phyloP scores from a whole-genome alignment of 2,797 vertebrate genomes.

The Sciurus carolinensis region DNA sequence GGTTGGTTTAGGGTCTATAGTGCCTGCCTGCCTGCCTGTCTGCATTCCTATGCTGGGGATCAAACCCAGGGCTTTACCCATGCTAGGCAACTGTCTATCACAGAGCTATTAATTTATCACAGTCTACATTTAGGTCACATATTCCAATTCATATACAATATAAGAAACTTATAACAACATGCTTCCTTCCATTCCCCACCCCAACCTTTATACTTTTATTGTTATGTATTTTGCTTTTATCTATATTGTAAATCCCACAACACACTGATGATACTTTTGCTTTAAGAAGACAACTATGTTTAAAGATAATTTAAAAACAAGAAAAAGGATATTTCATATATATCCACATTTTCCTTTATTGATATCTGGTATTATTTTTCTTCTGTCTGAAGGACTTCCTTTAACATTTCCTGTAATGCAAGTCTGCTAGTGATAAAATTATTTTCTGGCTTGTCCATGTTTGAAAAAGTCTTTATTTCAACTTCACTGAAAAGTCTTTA shows the following conservation, averaged over 20 bases:
- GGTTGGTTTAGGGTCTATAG: background rate
- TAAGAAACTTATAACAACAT: background rate
- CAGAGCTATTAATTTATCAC: background rate
- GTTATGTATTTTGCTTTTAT: background rate
- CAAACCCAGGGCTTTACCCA: background rate
- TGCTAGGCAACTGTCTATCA: background rate
- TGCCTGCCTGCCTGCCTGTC: background rate
- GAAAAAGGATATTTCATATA: background rate
- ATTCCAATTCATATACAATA: background rate
- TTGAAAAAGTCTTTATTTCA: constrained; percentile 31
- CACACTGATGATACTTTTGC: constrained; percentile 11
- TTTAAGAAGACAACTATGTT: constrained; percentile 56
- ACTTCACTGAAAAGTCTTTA: constrained; percentile 38
- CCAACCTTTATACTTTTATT: background rate
- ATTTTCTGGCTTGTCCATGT: background rate
- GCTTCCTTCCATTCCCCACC: background rate
- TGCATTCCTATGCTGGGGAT: background rate
- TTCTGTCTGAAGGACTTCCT: background rate
- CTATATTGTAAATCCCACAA: constrained; percentile 22
- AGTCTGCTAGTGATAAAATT: background rate
- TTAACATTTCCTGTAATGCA: constrained; percentile 26
- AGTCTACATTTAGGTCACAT: background rate
- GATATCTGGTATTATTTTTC: constrained; percentile 13
- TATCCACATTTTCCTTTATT: constrained; percentile 12
- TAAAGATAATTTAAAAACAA: constrained; percentile 58